Evolutionary conservation across 2,888 invertebrate species (phyloP), one percentile per base, ranked within the genome.

Genomic region (Helleia helle): DNA sequence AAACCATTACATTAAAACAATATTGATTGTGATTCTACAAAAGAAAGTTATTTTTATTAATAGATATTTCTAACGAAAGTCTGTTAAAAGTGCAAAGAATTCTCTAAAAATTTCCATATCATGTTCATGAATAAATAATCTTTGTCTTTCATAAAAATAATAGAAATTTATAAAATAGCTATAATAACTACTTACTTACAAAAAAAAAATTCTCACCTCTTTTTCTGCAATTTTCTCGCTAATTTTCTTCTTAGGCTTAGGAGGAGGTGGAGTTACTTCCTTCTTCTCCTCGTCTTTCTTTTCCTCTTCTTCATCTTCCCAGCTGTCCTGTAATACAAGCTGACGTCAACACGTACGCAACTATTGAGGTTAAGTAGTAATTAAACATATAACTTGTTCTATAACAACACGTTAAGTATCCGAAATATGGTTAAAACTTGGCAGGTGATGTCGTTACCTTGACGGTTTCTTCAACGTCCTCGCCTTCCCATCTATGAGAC

Each of bases 261-360:
- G 68, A 9, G 87, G 81, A 11, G 87, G 79, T 47, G 87, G 79
- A 1, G 73, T 63, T 52, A 87, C 86, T 47, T 89, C 89, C 60
- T 86, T 87, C 60, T 91, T 91, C 51, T 91, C 91, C 57, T 91
- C 90, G 62, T 91, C 92, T 62, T 91, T 91, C 59, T 93, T 91
- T 59, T 94, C 94, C 62, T 90, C 91, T 54, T 94, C 92, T 29
- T 93, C 94, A 79, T 95, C 95, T 70, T 97, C 96, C 97, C 97
- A 97, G 72, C 92, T 95, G 64, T 96, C 96, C 96, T 96, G 74
- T 54, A 71, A 73, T 56, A 57, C n/a, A 44, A 60, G 56, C 53
- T 62, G 65, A 76, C 70, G 68, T 75, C 79, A 81, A 79, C 81
- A 80, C 80, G 66, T 73, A 70, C 48, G 66, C 70, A 51, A 59